phyloP scores from a whole-genome alignment of 2,888 invertebrate species.

The Himalopsyche tibetana region DNA sequence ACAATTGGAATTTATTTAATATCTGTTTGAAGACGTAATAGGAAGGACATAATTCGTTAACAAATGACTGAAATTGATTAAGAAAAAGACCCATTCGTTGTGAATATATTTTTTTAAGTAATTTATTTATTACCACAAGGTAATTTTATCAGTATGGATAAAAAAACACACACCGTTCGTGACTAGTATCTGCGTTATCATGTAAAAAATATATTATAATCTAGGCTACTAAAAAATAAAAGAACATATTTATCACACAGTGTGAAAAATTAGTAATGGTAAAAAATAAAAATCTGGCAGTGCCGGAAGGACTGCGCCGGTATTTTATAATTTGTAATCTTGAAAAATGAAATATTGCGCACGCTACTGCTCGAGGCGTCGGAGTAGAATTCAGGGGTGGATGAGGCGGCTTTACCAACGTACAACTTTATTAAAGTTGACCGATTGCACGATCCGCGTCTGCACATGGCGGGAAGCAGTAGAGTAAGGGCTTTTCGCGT shows the following conservation, averaged over 20 bases:
- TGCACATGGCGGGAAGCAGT: conserved; percentile 18
- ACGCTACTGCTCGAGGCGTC: conserved; percentile 11
- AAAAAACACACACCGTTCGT: too few relatives aligned
- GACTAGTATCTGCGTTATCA: too few relatives aligned
- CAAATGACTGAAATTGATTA: too few relatives aligned
- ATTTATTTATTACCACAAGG: too few relatives aligned
- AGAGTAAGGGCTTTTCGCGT: neutral
- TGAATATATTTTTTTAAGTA: too few relatives aligned
- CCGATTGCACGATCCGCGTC: neutral
- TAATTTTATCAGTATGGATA: too few relatives aligned
- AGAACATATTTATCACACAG: neutral
- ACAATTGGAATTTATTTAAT: too few relatives aligned
- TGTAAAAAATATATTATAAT: too few relatives aligned
- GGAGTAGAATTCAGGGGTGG: neutral
- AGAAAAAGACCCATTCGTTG: too few relatives aligned
- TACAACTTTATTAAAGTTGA: conserved; percentile 38
- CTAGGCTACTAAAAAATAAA: too few relatives aligned
- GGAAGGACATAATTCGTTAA: too few relatives aligned
- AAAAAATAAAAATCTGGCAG: neutral
- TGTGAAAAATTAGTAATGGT: neutral
- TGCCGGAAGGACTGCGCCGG: conserved; percentile 2
- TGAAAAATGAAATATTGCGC: conserved; percentile 13
- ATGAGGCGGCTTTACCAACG: neutral
- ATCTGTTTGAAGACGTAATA: too few relatives aligned
- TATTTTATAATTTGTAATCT: conserved; percentile 18